Evolutionary conservation across 2,113 vertebrate species (phyloP).

Genomic region (Glaucidium brasilianum): DNA sequence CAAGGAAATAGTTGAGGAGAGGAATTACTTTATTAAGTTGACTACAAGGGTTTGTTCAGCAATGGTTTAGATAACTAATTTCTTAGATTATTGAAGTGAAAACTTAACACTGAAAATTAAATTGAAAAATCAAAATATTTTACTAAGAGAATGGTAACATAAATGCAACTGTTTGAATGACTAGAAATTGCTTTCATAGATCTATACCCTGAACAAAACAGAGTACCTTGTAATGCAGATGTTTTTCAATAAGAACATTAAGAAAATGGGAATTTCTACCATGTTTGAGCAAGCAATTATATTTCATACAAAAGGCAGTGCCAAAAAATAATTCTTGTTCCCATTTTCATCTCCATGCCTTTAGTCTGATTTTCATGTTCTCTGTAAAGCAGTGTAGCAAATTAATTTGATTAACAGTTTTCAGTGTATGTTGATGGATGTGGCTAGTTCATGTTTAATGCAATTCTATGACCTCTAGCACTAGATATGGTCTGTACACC

Average conservation of each 20-base stretch:
- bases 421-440: not conserved
- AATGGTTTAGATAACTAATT: not conserved
- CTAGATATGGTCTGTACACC: not conserved
- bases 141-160: not conserved
- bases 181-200: not conserved
- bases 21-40: not conserved
- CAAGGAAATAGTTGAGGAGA: not conserved
- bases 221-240: not conserved
- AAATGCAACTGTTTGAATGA: not conserved
- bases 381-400: not conserved
- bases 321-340: not conserved
- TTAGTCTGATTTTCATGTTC: not conserved
- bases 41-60: not conserved
- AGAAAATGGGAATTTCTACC: not conserved
- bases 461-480: not conserved
- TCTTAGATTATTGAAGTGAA: not conserved
- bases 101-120: not conserved
- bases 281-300: not conserved
- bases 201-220: not conserved
- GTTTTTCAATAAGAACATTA: not conserved
- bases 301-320: not conserved
- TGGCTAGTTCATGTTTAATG: not conserved
- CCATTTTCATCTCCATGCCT: not conserved
- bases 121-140: not conserved
- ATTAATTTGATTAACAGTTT: not conserved